These are phyloP conservation scores for Ptyas mucosa DNA, from an alignment of 2,113 vertebrate genomes.

Conservation along the genomic window DNA sequence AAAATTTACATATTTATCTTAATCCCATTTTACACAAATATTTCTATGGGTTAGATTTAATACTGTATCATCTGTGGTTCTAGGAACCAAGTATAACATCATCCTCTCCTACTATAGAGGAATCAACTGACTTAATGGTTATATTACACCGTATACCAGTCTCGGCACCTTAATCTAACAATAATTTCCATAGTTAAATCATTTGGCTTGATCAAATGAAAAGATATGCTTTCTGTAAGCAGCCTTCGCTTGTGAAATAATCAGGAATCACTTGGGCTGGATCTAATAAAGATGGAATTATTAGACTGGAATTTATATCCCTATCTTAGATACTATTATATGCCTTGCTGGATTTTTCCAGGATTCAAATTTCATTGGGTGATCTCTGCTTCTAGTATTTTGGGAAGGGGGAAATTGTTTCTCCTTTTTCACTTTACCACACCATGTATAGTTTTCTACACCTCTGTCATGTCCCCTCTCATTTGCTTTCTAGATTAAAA, in stretches of 20 bases:
- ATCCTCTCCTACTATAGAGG: neutral
- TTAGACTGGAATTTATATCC: neutral
- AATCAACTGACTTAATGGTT: neutral
- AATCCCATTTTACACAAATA: neutral
- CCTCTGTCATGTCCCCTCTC: neutral
- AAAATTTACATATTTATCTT: neutral
- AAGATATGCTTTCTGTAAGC: neutral
- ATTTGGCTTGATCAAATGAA: neutral
- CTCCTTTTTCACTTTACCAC: neutral
- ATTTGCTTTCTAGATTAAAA: neutral
- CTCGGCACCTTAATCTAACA: neutral
- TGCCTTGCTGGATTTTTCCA: neutral
- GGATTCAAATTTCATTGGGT: neutral
- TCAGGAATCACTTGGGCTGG: neutral
- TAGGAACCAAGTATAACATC: neutral
- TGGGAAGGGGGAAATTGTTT: neutral
- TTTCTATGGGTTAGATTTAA: neutral
- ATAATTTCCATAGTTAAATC: neutral
- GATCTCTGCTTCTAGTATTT: neutral
- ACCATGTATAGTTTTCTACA: neutral
- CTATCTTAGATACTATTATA: neutral
- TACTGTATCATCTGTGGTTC: neutral
- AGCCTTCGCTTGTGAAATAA: neutral
- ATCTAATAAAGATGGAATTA: neutral
- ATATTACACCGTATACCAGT: neutral